Conservation (phyloP, 2,888 invertebrate genomes). For the Pollenia angustigena region DNA sequence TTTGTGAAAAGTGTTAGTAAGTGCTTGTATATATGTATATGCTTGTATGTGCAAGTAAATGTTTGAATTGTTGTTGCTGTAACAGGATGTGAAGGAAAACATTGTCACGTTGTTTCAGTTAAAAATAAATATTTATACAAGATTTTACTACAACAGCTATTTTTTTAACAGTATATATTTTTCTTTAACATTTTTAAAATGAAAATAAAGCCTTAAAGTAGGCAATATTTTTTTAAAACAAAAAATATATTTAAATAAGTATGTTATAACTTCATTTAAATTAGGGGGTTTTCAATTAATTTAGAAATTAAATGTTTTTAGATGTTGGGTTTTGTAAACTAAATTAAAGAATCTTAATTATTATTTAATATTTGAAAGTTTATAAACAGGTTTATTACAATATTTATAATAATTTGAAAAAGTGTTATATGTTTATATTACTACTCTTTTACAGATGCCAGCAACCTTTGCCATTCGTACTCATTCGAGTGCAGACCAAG, state of each 20-base stretch:
- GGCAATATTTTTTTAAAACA: background rate
- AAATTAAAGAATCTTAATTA: too few species aligned
- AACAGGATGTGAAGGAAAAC: slow-evolving; percentile 38
- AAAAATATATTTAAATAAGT: background rate
- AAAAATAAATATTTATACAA: slow-evolving; percentile 58
- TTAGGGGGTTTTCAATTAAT: too few species aligned
- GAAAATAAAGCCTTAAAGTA: slow-evolving; percentile 10
- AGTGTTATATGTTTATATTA: too few species aligned
- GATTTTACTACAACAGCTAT: slow-evolving; percentile 31
- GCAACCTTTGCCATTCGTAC: too few species aligned
- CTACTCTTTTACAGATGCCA: too few species aligned
- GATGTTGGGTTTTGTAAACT: too few species aligned
- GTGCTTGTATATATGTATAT: slow-evolving; percentile 6
- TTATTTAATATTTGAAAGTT: too few species aligned
- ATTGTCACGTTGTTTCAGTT: slow-evolving; percentile 47
- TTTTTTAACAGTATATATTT: background rate
- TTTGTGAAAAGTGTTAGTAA: slow-evolving; percentile 38
- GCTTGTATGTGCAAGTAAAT: background rate
- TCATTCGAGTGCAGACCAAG: too few species aligned
- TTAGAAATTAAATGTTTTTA: too few species aligned
- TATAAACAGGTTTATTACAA: too few species aligned
- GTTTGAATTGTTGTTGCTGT: background rate
- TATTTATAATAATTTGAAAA: too few species aligned
- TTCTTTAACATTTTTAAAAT: background rate
- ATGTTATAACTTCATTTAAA: too few species aligned